Percentiles rank a stretch among this genome's conserved stretches.
Conservation (phyloP, 2,113 vertebrate species). For the Ictalurus punctatus region DNA sequence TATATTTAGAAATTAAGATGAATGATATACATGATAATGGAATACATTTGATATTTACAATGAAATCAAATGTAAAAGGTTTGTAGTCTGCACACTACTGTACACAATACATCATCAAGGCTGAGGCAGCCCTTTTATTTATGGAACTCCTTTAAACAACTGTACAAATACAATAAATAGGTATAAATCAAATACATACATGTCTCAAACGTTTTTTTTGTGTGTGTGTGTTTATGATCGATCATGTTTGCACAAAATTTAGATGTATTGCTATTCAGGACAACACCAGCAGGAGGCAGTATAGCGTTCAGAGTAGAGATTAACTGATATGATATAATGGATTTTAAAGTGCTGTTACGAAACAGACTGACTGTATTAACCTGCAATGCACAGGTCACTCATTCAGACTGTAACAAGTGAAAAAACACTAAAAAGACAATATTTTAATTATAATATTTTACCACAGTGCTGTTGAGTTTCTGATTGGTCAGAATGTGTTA, state of each 20-base stretch:
- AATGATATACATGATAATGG: not conserved
- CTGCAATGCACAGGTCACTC: not conserved
- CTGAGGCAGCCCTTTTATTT: not conserved
- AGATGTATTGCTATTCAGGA: not conserved
- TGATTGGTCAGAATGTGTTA: not conserved
- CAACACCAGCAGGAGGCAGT: not conserved
- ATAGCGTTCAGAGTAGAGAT: not conserved
- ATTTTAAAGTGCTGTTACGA: not conserved
- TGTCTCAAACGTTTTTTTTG: not conserved
- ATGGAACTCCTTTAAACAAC: not conserved
- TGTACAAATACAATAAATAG: not conserved
- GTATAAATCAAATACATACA: not conserved
- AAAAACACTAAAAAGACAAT: no score
- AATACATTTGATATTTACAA: not conserved
- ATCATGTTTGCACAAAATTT: not conserved
- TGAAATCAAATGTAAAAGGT: not conserved
- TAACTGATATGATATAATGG: not conserved
- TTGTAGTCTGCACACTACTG: not conserved
- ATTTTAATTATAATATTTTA: no score
- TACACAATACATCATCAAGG: not conserved
- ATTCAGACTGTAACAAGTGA: not conserved
- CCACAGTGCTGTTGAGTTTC: not conserved
- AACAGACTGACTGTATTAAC: not conserved
- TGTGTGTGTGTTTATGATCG: not conserved
- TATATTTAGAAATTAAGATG: not conserved